A percentile compares a stretch with the other conserved stretches of the same genome.
Conservation (phyloP, 2,113 vertebrate species). For the Indri indri region DNA sequence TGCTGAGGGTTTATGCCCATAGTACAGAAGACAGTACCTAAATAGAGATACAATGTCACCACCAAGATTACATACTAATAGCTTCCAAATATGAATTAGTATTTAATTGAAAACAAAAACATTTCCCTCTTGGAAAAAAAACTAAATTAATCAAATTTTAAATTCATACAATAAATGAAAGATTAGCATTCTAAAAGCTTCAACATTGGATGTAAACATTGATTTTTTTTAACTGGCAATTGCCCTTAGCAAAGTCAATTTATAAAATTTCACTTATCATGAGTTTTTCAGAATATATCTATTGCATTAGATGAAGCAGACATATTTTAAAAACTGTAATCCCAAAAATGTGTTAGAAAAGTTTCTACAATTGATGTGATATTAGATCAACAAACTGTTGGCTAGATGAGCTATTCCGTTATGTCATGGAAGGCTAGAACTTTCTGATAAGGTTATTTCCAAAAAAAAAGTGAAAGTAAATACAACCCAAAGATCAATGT, state of each 20-base stretch:
- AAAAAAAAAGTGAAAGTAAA: background rate
- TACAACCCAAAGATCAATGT: background rate
- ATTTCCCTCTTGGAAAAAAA: background rate
- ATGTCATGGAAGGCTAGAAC: background rate
- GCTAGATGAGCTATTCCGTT: background rate
- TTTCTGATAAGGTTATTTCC: background rate
- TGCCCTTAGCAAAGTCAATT: background rate
- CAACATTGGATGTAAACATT: background rate
- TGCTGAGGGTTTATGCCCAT: background rate
- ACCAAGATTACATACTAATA: background rate
- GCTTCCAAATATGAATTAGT: background rate
- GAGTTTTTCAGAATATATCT: background rate
- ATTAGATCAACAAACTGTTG: background rate
- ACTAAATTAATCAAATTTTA: background rate
- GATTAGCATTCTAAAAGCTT: background rate
- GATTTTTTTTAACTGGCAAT: background rate
- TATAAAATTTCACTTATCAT: slow-evolving; percentile 1
- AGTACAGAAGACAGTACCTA: background rate
- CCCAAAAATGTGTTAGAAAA: background rate
- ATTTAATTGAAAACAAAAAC: slow-evolving; percentile 28
- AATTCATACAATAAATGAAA: background rate
- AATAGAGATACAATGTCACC: background rate
- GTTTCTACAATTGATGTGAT: background rate
- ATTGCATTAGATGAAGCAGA: background rate
- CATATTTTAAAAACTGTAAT: background rate